phyloP scores from a whole-genome alignment of 2,888 invertebrate genomes.

The Phengaris alcon region DNA sequence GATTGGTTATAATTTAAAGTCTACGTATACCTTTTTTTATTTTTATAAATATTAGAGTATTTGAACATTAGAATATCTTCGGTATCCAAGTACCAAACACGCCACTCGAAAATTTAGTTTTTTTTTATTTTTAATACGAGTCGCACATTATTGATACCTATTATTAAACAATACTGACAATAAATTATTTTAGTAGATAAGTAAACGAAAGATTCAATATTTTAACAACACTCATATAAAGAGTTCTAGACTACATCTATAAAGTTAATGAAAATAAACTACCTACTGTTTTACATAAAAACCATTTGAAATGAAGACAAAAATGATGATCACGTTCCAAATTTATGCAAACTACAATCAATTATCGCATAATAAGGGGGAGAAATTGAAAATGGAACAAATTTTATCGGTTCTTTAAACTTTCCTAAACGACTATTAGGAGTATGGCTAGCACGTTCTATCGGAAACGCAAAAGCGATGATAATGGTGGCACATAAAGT shows the following conservation, averaged over 20 bases:
- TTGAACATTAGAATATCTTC: too few relatives aligned
- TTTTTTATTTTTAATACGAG: too few relatives aligned
- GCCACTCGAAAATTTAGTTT: too few relatives aligned
- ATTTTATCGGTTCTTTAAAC: constrained; percentile 66
- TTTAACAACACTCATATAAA: not conserved
- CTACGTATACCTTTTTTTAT: too few relatives aligned
- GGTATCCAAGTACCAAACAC: too few relatives aligned
- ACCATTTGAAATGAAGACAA: not conserved
- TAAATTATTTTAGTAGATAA: too few relatives aligned
- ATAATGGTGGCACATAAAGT: constrained; percentile 76
- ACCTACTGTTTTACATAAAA: not conserved
- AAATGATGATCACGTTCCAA: constrained; percentile 25
- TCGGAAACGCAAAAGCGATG: constrained; percentile 70
- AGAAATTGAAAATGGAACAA: constrained; percentile 64
- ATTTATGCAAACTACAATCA: constrained; percentile 33
- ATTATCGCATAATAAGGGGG: constrained; percentile 36
- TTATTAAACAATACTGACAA: not conserved
- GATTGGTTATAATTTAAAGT: too few relatives aligned
- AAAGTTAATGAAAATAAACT: not conserved
- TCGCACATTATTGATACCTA: not conserved
- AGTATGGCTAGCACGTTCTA: constrained; percentile 73
- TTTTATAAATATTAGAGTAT: too few relatives aligned
- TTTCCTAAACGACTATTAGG: constrained; percentile 65
- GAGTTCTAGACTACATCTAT: too few relatives aligned
- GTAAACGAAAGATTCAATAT: too few relatives aligned